phyloP scores from a whole-genome alignment of 2,888 invertebrate species.

The Eubasilissa splendida region DNA sequence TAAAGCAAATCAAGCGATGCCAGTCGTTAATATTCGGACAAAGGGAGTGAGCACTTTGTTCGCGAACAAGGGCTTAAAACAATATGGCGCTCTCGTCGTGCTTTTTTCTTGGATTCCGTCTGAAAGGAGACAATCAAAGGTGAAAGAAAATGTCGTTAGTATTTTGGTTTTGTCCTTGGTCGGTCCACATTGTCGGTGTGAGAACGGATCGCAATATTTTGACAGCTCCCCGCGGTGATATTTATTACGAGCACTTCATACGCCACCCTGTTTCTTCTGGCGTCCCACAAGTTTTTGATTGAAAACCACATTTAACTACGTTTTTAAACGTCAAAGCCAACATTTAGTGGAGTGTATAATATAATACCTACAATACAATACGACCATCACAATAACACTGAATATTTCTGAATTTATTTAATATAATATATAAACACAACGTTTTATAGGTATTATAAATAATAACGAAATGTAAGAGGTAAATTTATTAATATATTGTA shows the following conservation, averaged over 20 bases:
- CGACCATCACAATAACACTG: too few species aligned
- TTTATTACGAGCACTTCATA: conserved; percentile 51
- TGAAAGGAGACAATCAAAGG: conserved; percentile 44
- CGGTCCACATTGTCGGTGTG: conserved; percentile 51
- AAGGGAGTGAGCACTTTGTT: conserved; percentile 25
- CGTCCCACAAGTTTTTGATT: conserved; percentile 26
- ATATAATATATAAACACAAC: too few species aligned
- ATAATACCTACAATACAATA: background rate
- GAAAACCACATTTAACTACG: conserved; percentile 31
- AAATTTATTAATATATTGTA: too few species aligned
- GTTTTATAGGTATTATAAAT: too few species aligned
- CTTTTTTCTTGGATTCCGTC: conserved; percentile 36
- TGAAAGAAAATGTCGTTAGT: conserved; percentile 54
- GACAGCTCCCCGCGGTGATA: conserved; percentile 57
- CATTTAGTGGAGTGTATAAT: conserved; percentile 10
- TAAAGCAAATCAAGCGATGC: conserved; percentile 29
- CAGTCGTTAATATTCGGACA: conserved; percentile 39
- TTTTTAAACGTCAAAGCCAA: conserved; percentile 36
- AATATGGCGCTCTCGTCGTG: conserved; percentile 36
- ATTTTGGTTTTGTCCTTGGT: conserved; percentile 52
- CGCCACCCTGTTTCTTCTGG: conserved; percentile 22
- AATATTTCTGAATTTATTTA: too few species aligned
- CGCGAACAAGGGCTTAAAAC: conserved; percentile 45
- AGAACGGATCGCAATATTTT: conserved; percentile 57
- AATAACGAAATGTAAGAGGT: too few species aligned